phyloP scores from a whole-genome alignment of 2,113 vertebrate species.

The Chauna torquata region DNA sequence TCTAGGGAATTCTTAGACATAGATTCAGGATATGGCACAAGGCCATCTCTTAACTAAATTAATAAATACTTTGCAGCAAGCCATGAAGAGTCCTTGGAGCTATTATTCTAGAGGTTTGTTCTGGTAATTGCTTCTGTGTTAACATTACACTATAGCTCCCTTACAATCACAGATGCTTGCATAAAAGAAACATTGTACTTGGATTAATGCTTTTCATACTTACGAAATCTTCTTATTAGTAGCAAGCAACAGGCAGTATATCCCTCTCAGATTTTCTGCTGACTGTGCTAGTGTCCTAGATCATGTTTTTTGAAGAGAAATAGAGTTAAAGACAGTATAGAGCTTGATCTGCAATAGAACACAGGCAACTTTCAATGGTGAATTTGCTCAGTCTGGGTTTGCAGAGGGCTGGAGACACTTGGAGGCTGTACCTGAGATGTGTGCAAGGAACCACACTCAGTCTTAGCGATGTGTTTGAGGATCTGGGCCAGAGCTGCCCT shows the following conservation, averaged over 20 bases:
- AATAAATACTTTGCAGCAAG: slow-evolving; percentile 28
- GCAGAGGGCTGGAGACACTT: fast-evolving
- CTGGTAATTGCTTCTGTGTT: slow-evolving; percentile 33
- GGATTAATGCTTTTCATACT: slow-evolving; percentile 5
- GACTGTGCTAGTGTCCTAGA: neutral
- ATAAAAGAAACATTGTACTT: slow-evolving; percentile 22
- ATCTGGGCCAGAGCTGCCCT: neutral
- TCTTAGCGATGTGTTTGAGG: neutral
- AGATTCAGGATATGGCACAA: slow-evolving; percentile 17
- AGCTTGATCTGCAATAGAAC: neutral
- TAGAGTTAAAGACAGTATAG: neutral
- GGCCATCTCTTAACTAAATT: slow-evolving; percentile 39
- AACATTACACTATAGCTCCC: slow-evolving; percentile 17
- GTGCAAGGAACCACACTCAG: fast-evolving
- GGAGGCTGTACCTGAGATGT: neutral
- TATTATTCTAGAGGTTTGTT: slow-evolving; percentile 37
- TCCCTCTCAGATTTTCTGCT: neutral
- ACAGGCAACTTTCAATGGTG: neutral
- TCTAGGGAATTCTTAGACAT: neutral
- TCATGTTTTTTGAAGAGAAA: neutral
- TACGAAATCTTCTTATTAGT: slow-evolving; percentile 23
- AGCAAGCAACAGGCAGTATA: neutral
- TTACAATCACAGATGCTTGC: neutral
- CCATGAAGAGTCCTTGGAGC: slow-evolving; percentile 2
- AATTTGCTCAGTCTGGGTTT: neutral